phyloP scores from a whole-genome alignment of 2,888 invertebrate genomes.

The Epinotia bilunana region DNA sequence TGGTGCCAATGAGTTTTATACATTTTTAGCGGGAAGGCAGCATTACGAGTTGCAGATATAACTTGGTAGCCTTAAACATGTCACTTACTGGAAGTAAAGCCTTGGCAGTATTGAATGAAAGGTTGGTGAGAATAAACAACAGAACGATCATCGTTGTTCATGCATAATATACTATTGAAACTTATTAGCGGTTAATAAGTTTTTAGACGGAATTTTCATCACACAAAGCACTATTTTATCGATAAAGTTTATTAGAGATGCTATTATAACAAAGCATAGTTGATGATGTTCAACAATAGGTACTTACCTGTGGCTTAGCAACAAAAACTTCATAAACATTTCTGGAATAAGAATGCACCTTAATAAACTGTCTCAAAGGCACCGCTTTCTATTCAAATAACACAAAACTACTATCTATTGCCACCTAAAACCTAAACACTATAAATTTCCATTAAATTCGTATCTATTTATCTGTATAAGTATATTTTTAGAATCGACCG shows the following conservation, averaged over 20 bases:
- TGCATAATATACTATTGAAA: conserved; percentile 28
- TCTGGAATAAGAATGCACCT: background rate
- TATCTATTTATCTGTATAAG: conserved; percentile 33
- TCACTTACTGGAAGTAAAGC: conserved; percentile 25
- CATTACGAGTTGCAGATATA: conserved; percentile 3
- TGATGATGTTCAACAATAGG: conserved; percentile 5
- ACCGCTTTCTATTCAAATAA: conserved; percentile 15
- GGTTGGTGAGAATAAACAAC: conserved; percentile 38
- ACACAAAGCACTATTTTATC: conserved; percentile 7
- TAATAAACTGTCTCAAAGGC: background rate
- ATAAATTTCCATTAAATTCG: conserved; percentile 43
- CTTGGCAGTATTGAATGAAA: conserved; percentile 44
- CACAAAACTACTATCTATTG: conserved; percentile 6
- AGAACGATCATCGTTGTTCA: conserved; percentile 34
- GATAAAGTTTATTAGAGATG: background rate
- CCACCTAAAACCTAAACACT: conserved; percentile 22
- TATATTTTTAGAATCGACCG: conserved; percentile 51
- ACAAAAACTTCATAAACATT: background rate
- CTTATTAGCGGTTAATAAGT: conserved; percentile 32
- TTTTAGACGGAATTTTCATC: conserved; percentile 28
- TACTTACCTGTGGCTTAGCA: background rate
- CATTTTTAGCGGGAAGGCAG: background rate
- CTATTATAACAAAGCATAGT: conserved; percentile 2
- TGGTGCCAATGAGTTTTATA: conserved; percentile 20
- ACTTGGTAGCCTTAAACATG: conserved; percentile 26